Evolutionary conservation across 2,888 invertebrate genomes (phyloP).

Genomic region (Lycocerus yunnanus): DNA sequence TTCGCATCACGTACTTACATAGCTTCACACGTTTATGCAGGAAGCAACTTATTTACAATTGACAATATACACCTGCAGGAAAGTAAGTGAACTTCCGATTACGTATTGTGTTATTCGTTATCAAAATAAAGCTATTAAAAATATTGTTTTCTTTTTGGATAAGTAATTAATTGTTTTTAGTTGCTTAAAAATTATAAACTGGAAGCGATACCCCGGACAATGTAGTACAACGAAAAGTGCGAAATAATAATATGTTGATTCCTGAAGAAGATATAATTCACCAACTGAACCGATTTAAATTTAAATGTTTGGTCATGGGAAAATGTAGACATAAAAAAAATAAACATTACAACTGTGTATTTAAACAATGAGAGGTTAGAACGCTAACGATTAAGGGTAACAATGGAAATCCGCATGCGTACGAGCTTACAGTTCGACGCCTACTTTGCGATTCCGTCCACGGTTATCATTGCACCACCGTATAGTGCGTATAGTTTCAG

Average conservation of each 20-base stretch:
- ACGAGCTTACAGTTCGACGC: conserved; percentile 22
- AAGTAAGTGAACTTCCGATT: conserved; percentile 24
- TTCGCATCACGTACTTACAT: conserved; percentile 21
- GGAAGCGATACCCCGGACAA: background rate
- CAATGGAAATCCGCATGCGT: conserved; percentile 30
- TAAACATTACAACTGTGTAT: conserved; percentile 10
- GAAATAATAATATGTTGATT: background rate
- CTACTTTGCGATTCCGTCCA: conserved; percentile 34
- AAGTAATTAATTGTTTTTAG: background rate
- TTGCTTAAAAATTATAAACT: background rate
- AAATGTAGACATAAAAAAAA: conserved; percentile 5
- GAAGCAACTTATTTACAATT: conserved; percentile 32
- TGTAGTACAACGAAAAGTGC: background rate
- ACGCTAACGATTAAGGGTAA: conserved; percentile 37
- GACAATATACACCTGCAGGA: conserved; percentile 35
- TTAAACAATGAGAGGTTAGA: conserved; percentile 29
- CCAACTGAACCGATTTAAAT: background rate
- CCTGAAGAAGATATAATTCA: background rate
- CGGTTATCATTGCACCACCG: conserved; percentile 26
- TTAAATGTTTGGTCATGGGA: conserved; percentile 1
- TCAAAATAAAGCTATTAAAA: background rate
- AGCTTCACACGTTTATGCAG: conserved; percentile 28
- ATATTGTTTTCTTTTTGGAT: background rate
- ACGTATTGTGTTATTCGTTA: background rate
- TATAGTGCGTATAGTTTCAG: conserved; percentile 23